Conservation (phyloP, 2,113 vertebrate genomes). For the Antennarius striatus region DNA sequence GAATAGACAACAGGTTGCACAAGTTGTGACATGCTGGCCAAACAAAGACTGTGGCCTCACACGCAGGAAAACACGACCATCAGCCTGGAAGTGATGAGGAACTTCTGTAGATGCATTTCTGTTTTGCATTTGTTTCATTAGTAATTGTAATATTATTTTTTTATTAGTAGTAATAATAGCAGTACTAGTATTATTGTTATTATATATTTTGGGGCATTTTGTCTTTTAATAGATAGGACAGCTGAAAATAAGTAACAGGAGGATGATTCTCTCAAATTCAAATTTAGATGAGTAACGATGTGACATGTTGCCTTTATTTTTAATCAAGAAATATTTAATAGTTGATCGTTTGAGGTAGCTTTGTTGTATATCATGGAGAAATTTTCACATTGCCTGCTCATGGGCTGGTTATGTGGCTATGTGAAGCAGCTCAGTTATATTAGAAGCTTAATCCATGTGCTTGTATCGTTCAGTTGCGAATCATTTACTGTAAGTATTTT, state of each 20-base stretch:
- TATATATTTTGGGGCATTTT: too few species aligned
- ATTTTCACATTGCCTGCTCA: neutral
- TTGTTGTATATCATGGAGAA: neutral
- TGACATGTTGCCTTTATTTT: too few species aligned
- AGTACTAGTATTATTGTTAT: too few species aligned
- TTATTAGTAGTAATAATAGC: too few species aligned
- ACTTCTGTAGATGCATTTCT: neutral
- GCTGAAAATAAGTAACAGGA: too few species aligned
- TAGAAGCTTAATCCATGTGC: conserved; percentile 7
- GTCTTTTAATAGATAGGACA: too few species aligned
- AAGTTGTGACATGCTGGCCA: conserved; percentile 56
- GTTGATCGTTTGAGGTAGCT: too few species aligned
- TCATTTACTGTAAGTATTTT: neutral
- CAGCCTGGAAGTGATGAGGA: conserved; percentile 1
- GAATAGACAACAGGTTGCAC: conserved; percentile 45
- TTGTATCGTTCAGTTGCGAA: neutral
- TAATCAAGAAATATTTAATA: too few species aligned
- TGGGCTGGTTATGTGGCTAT: neutral
- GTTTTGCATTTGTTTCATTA: too few species aligned
- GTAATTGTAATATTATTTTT: too few species aligned
- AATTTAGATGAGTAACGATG: too few species aligned
- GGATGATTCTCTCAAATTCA: too few species aligned
- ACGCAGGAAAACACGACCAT: conserved; percentile 35
- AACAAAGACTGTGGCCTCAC: conserved; percentile 49
- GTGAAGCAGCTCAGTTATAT: neutral